phyloP scores from a whole-genome alignment of 2,888 invertebrate genomes.

The Carcina quercana region DNA sequence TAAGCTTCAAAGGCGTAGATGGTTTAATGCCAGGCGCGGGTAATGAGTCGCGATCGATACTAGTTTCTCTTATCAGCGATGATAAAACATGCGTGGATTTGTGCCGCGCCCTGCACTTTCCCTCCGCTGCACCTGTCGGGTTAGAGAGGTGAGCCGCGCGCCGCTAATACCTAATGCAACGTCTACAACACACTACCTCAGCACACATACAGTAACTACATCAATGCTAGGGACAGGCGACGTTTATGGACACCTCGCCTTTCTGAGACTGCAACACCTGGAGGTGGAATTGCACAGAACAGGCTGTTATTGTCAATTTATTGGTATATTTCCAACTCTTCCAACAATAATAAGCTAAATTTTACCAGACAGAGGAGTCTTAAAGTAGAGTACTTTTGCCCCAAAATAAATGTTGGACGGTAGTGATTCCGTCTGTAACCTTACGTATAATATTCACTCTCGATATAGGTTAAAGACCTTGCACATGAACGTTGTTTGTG shows the following conservation, averaged over 20 bases:
- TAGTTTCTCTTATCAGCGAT: conserved; percentile 67
- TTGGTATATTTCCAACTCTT: too few relatives aligned
- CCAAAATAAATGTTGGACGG: too few relatives aligned
- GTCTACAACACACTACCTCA: too few relatives aligned
- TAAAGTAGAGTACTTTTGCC: too few relatives aligned
- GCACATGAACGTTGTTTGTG: conserved; percentile 45
- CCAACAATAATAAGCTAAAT: too few relatives aligned
- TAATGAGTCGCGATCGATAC: conserved; percentile 49
- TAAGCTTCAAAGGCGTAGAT: conserved; percentile 15
- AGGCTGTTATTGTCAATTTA: too few relatives aligned
- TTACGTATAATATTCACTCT: too few relatives aligned
- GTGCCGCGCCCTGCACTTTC: conserved; percentile 67
- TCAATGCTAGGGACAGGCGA: too few relatives aligned
- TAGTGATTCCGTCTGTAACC: too few relatives aligned
- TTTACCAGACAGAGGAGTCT: too few relatives aligned
- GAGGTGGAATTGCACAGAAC: too few relatives aligned
- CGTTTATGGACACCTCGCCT: conserved; percentile 48
- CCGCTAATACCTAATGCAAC: conserved; percentile 46
- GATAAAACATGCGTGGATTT: conserved; percentile 65
- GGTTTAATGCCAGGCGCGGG: conserved; percentile 26
- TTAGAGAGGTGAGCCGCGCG: conserved; percentile 42
- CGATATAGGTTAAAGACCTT: conserved; percentile 29
- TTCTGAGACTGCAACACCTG: too few relatives aligned
- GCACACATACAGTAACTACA: conserved; percentile 34
- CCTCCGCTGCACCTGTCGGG: conserved; percentile 32